Evolutionary conservation across 2,888 invertebrate species (phyloP).

Genomic region (Sisyra nigra): DNA sequence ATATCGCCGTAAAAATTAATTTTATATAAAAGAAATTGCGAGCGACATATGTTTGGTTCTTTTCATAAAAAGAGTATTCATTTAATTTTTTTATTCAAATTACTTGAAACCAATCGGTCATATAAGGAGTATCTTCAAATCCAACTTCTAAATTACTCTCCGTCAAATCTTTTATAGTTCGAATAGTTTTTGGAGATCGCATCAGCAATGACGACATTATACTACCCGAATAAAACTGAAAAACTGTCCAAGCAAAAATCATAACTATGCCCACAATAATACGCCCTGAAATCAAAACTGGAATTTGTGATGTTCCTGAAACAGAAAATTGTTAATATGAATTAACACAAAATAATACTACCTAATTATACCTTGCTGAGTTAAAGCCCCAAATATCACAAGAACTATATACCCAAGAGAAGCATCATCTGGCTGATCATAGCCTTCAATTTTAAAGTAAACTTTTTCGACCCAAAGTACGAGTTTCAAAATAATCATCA

Average conservation of each 20-base stretch:
- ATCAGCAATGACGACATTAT: slow-evolving; percentile 47
- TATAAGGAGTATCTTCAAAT: slow-evolving; percentile 45
- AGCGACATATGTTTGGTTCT: no score
- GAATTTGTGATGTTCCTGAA: slow-evolving; percentile 29
- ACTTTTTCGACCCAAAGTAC: not conserved
- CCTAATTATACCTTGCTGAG: slow-evolving; percentile 2
- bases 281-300: slow-evolving; percentile 32
- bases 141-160: slow-evolving; percentile 41
- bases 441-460: not conserved
- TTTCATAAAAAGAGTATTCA: no score
- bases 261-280: slow-evolving; percentile 34
- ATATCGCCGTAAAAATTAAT: no score
- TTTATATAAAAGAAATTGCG: no score
- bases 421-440: not conserved
- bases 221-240: slow-evolving; percentile 54
- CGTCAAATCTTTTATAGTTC: slow-evolving; percentile 37
- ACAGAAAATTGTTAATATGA: not conserved
- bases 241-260: slow-evolving; percentile 40
- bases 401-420: not conserved
- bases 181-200: slow-evolving; percentile 42
- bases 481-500: not conserved
- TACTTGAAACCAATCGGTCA: slow-evolving; percentile 45
- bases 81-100: slow-evolving; percentile 10
- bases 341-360: no score
- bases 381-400: not conserved